Conservation (phyloP, 2,888 invertebrate species). For the Resseliella maxima region DNA sequence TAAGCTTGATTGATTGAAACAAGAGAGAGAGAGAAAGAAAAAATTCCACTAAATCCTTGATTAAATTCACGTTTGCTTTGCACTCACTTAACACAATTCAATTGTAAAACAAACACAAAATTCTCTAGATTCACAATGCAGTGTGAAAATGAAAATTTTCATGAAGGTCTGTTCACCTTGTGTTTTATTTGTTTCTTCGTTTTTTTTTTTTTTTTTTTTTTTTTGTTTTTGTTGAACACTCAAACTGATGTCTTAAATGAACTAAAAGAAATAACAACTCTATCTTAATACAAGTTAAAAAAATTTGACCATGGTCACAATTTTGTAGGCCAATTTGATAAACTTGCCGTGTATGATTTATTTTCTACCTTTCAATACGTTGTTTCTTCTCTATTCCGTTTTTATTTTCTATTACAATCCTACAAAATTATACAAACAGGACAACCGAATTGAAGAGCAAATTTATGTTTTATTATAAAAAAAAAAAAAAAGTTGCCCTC, state of each 20-base stretch:
- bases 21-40: no score
- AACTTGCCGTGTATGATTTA: background rate
- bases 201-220: no score
- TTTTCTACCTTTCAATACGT: background rate
- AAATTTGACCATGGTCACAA: constrained; percentile 23
- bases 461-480: background rate
- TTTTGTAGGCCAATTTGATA: constrained; percentile 27
- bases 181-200: constrained; percentile 9
- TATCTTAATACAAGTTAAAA: background rate
- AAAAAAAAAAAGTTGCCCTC: constrained; percentile 2
- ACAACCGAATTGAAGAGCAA: constrained; percentile 39
- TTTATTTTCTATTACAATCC: constrained; percentile 33
- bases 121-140: background rate
- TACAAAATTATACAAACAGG: constrained; percentile 40
- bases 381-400: background rate
- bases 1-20: no score
- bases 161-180: constrained; percentile 15
- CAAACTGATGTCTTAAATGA: background rate
- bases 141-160: background rate
- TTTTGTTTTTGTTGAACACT: background rate
- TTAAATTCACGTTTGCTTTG: no score
- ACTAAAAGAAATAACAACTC: background rate
- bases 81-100: no score
- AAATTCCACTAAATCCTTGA: no score
- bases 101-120: no score